Evolutionary conservation across 2,113 vertebrate genomes (phyloP), one percentile per base, ranked within the genome.

Genomic region (Triplophysa rosa): DNA sequence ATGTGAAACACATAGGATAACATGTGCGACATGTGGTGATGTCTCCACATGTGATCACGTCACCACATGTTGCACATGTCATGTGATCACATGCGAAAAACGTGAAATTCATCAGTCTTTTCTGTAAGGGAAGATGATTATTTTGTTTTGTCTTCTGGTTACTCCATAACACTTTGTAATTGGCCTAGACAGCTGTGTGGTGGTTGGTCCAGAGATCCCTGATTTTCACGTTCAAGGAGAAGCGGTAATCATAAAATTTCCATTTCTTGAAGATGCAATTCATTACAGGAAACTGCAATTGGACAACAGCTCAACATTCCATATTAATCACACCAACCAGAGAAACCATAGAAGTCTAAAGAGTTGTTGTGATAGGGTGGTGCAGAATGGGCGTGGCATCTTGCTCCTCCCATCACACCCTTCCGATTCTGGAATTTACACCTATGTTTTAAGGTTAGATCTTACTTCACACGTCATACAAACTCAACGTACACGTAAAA

Each of bases 371-470:
- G 86, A 52, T 88, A 87, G 94, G 37, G 78, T 95, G 47, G 86
- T 87, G 87, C 75, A 84, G 62, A 78, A 81, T 33, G 80, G 80
- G 2, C 77, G 87, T 0, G 52, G 85, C 8, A 84, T 98, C 62
- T 95, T 95, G 96, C 87, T 98, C 80, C 88, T 97, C 71, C 96
- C 96, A 10, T 92, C 89, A 37, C 74, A 37, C 78, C 54, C 67
- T 8, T 91, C 88, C 0, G 95, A 98, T 87, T 94, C 95, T 0
- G 97, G 95, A 47, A 77, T 90, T 12, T 98, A 97, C 54, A 79
- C 88, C 80, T 98, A 96, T 82, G 92, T 89, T 0, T 83, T 89
- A 88, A 95, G 95, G 92, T 93, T 24, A 56, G 77, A 59, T 1
- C 26, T 67, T 23, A 73, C 49, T 45, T 77, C 24, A 17, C 26